Evolutionary conservation across 2,113 vertebrate genomes (phyloP).

Genomic region (Engystomops pustulosus): DNA sequence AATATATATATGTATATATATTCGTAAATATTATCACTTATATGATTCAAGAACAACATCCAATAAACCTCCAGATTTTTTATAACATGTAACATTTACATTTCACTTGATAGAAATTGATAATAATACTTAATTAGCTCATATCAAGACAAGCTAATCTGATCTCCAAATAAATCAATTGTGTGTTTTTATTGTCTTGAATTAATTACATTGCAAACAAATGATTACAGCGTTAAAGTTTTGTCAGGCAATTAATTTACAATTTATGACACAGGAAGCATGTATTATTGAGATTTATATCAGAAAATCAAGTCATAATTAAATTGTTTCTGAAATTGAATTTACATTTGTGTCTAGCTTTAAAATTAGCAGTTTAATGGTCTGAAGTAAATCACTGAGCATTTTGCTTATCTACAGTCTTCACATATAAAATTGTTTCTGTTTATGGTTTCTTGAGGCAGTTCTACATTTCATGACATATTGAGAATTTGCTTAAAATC

Average conservation of each 20-base stretch:
- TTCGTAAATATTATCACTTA: no score
- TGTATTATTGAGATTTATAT: slow-evolving; percentile 40
- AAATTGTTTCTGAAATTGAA: slow-evolving; percentile 39
- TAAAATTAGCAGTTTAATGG: slow-evolving; percentile 48
- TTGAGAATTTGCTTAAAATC: not conserved
- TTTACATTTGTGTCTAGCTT: slow-evolving; percentile 26
- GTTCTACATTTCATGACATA: not conserved
- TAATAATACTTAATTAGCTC: slow-evolving; percentile 53
- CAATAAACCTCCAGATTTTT: not conserved
- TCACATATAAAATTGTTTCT: slow-evolving; percentile 8
- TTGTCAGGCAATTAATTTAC: slow-evolving; percentile 52
- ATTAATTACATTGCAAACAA: slow-evolving; percentile 52
- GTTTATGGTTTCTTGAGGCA: not conserved
- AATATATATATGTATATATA: no score
- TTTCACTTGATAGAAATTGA: slow-evolving; percentile 4
- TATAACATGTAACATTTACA: slow-evolving; percentile 9
- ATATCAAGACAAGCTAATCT: slow-evolving; percentile 41
- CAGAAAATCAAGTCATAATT: slow-evolving; percentile 48
- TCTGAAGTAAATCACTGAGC: slow-evolving; percentile 18
- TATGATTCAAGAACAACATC: not conserved
- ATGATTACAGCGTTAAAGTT: slow-evolving; percentile 44
- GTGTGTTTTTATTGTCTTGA: slow-evolving; percentile 41
- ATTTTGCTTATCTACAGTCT: slow-evolving; percentile 29
- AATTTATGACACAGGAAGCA: slow-evolving; percentile 29
- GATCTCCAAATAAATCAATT: slow-evolving; percentile 46